Base-by-base conservation (phyloP, 2,797 vertebrate species). In the Simalia tracyae region DNA sequence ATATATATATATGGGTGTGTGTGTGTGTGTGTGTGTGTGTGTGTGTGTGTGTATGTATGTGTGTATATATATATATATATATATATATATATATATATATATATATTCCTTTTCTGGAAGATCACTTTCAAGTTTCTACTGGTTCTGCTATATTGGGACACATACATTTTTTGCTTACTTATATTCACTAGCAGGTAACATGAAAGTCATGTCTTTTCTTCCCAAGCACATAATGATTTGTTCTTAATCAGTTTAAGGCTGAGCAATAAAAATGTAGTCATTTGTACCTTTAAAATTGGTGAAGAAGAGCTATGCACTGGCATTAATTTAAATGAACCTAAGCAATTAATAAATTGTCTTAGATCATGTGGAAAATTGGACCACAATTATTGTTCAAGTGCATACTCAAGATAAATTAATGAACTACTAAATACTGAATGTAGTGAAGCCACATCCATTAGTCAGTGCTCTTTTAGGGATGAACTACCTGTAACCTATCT, bases 111-210 rank as follows among this genome's bases (percentile, higher is more conserved):
- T 5, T 42, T 66, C 87, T 89, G 72, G 93, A 96, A 87, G 92
- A 93, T 86, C 94, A 68, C 84, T 90, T 89, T 26, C 59, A 68
- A 46, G 91, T 96, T 92, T 93, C 22, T 50, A 61, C 63, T 84
- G 56, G 1, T 81, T 90, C 28, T 87, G 24, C 94, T 96, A 95
- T 66, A 92, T 93, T 95, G 93, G 60, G 86, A 91, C 91, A 95
- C 94, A 95, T 31, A 94, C 96, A 93, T 86, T 97, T 66, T 95
- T 96, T 92, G 95, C 26, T 97, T 95, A 95, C 63, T 94, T 50
- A 85, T 90, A 91, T 31, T 86, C 89, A 88, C 19, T 87, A 64
- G 92, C 87, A 90, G 92, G 61, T 91, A 92, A 93, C 85, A 89
- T 66, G 85, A 93, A 92, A 61, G 84, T 60, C 5, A 15, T 36